Evolutionary conservation across 2,113 vertebrate genomes (phyloP).

Genomic region (Pelusios castaneus): DNA sequence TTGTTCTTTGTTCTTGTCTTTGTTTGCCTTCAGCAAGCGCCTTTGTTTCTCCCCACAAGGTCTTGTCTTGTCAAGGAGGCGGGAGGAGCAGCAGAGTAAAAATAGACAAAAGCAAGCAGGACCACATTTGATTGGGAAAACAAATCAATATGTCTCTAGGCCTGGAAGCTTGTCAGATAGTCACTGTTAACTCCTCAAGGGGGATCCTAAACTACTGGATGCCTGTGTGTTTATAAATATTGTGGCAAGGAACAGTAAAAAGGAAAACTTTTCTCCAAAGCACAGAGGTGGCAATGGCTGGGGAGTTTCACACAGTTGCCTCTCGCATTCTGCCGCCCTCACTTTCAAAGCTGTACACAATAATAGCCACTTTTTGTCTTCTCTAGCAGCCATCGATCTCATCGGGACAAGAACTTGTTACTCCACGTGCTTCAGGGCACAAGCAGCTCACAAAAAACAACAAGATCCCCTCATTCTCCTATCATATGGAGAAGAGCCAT

Average conservation of each 20-base stretch:
- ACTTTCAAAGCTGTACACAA: not conserved
- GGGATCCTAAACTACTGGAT: not conserved
- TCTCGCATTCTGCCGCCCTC: not conserved
- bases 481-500: not conserved
- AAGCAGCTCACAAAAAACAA: not conserved
- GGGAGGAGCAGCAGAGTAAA: not conserved
- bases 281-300: not conserved
- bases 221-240: not conserved
- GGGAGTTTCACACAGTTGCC: not conserved
- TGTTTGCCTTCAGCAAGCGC: not conserved
- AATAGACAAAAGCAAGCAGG: not conserved
- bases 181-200: not conserved
- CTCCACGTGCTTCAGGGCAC: not conserved
- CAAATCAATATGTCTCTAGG: not conserved
- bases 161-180: not conserved
- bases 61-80: not conserved
- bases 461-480: not conserved
- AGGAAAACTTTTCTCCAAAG: not conserved
- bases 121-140: not conserved
- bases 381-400: not conserved
- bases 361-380: not conserved
- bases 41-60: slow-evolving; percentile 11
- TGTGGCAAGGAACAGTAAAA: not conserved
- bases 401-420: not conserved
- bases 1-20: not conserved